Base-by-base conservation (phyloP, 1,140 invertebrate species). In the Platyscapa corneri region DNA sequence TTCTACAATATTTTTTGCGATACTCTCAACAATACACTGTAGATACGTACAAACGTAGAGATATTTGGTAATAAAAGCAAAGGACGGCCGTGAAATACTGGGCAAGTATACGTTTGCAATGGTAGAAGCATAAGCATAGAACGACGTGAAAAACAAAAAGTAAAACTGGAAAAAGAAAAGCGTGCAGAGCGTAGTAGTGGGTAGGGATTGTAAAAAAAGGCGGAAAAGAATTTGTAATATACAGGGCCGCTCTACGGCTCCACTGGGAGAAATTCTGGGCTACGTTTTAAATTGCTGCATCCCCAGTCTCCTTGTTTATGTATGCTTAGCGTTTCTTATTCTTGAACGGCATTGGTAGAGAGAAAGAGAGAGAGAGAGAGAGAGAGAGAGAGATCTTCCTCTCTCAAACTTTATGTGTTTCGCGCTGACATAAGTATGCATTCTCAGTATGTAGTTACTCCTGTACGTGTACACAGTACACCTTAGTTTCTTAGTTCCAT, bases 201-300 rank as follows among this genome's bases (percentile, higher is more conserved):
- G 90, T 89, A 88, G 85, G 67, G 70, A 85, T 84, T 82, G 86
- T 82, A 88, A 88, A 89, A 90, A 88, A 89, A 86, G 74, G 87
- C 86, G 88, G 89, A 90, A 90, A 91, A 89, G 91, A 93, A 93
- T 93, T 93, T 90, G 92, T 93, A 93, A 93, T 93, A 91, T 88
- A 90, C 92, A 93, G 92, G 91, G 92, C 92, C 90, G 91, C 89
- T 92, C 90, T 93, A 93, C 92, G 91, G 91, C 92, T 89, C 93
- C 92, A 89, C 75, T 93, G 93, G 93, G 93, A 93, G 92, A 92
- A 93, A 93, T 93, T 93, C 93, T 92, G 91, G 93, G 92, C 90
- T 93, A 93, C 92, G 93, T 93, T 93, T 93, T 93, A 93, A 93
- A 93, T 93, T 93, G 93, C 93, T 92, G 92, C 93, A 93, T 93